Conservation (phyloP, 2,113 vertebrate genomes). For the Entomyzon cyanotis region DNA sequence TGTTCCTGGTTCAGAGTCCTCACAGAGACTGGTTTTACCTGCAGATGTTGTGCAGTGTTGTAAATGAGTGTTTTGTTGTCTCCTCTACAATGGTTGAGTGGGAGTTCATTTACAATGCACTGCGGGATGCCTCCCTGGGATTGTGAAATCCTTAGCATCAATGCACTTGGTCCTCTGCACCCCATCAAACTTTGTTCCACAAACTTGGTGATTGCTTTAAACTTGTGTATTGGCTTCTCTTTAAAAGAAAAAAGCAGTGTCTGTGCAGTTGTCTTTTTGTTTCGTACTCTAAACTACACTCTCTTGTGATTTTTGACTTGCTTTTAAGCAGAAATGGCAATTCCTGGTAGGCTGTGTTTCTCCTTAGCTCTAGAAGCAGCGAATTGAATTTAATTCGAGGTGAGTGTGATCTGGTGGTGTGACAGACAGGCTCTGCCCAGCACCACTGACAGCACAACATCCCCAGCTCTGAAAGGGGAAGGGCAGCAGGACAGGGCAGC, state of each 20-base stretch:
- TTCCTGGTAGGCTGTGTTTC: background rate
- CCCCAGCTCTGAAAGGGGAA: background rate
- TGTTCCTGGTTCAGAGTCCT: slow-evolving; percentile 21
- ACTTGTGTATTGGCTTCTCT: background rate
- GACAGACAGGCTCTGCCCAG: background rate
- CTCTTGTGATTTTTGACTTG: background rate
- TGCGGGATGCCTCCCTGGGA: background rate
- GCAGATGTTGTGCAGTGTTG: background rate
- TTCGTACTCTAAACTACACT: background rate
- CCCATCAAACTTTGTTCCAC: background rate
- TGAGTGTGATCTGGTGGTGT: background rate
- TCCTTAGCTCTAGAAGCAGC: background rate
- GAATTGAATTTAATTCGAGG: background rate
- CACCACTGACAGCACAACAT: background rate
- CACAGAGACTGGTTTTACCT: slow-evolving; percentile 45
- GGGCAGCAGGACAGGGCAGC: background rate
- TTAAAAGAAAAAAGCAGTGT: background rate
- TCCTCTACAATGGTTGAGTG: background rate
- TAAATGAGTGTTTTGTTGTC: background rate
- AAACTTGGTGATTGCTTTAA: background rate
- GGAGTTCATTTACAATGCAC: background rate
- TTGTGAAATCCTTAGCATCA: background rate
- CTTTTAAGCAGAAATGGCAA: background rate
- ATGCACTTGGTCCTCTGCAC: background rate
- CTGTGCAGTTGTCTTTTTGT: background rate